Conservation (phyloP, 2,888 invertebrate genomes). For the Sabatieria punctata region DNA sequence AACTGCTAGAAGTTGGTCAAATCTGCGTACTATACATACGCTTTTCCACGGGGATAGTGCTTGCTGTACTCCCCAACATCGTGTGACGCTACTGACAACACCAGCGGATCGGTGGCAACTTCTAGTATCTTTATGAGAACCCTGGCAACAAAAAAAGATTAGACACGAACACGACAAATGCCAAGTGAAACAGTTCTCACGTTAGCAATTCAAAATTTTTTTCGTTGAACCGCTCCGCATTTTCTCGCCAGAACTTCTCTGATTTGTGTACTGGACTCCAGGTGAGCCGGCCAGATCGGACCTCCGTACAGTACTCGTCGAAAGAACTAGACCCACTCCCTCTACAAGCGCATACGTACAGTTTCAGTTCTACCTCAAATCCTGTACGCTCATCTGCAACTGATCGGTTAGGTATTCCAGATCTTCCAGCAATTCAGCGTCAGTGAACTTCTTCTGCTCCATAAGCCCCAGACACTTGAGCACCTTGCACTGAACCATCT, state of each 20-base stretch:
- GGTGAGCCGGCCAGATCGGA: slow-evolving; percentile 76
- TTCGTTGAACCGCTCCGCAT: slow-evolving; percentile 84
- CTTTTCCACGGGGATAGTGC: slow-evolving; percentile 94
- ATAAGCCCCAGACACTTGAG: slow-evolving; percentile 80
- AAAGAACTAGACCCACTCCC: slow-evolving; percentile 70
- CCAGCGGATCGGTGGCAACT: slow-evolving; percentile 74
- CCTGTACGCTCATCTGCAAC: slow-evolving; percentile 71
- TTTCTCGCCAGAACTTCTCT: slow-evolving; percentile 98
- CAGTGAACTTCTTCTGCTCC: slow-evolving; percentile 88
- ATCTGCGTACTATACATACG: too few species aligned
- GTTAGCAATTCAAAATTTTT: slow-evolving; percentile 91
- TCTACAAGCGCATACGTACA: too few species aligned
- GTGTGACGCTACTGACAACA: slow-evolving; percentile 90
- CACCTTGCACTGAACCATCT: slow-evolving; percentile 96
- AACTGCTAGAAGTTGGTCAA: too few species aligned
- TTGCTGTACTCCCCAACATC: slow-evolving; percentile 98
- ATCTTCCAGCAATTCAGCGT: slow-evolving; percentile 87
- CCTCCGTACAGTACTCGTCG: slow-evolving; percentile 93
- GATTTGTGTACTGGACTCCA: slow-evolving; percentile 99
- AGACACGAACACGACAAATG: too few species aligned
- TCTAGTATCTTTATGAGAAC: slow-evolving; percentile 85
- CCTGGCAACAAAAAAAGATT: too few species aligned
- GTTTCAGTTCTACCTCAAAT: slow-evolving; percentile 50
- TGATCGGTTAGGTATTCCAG: slow-evolving; percentile 81
- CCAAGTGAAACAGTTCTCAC: too few species aligned